Evolutionary conservation across 2,113 vertebrate species (phyloP).

Genomic region (Echinops telfairi): DNA sequence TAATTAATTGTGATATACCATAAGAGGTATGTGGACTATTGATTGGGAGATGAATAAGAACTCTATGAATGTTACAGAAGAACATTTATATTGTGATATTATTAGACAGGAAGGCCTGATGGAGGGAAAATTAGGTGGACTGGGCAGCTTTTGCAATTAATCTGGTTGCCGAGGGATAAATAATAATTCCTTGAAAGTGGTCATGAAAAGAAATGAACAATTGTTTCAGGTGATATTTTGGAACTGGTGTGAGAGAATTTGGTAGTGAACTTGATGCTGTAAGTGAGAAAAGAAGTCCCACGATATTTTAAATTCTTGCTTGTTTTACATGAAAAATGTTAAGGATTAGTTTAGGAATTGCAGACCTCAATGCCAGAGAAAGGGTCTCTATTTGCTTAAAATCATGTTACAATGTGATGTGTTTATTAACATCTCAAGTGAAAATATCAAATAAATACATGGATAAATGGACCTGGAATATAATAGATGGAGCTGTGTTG

Average conservation of each 20-base stretch:
- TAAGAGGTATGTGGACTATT: not conserved
- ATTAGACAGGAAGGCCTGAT: not conserved
- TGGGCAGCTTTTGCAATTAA: not conserved
- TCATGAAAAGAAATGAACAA: not conserved
- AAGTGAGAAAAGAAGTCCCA: not conserved
- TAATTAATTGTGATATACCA: not conserved
- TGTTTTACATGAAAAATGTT: not conserved
- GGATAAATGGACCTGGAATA: not conserved
- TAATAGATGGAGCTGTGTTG: fast-evolving
- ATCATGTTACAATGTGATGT: not conserved
- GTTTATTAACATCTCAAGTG: not conserved
- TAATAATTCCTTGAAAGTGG: not conserved
- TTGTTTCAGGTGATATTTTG: not conserved
- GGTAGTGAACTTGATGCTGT: no score
- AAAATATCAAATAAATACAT: not conserved
- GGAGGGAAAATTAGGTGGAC: not conserved
- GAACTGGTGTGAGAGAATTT: not conserved
- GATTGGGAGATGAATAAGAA: not conserved
- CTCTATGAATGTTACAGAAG: not conserved
- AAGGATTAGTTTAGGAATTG: not conserved
- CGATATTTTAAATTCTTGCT: not conserved
- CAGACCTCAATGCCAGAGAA: not conserved
- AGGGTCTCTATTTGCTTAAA: not conserved
- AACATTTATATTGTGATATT: not conserved
- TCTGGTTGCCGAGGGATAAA: no score